phyloP scores from a whole-genome alignment of 2,888 invertebrate genomes.

The Oscheius sp. region DNA sequence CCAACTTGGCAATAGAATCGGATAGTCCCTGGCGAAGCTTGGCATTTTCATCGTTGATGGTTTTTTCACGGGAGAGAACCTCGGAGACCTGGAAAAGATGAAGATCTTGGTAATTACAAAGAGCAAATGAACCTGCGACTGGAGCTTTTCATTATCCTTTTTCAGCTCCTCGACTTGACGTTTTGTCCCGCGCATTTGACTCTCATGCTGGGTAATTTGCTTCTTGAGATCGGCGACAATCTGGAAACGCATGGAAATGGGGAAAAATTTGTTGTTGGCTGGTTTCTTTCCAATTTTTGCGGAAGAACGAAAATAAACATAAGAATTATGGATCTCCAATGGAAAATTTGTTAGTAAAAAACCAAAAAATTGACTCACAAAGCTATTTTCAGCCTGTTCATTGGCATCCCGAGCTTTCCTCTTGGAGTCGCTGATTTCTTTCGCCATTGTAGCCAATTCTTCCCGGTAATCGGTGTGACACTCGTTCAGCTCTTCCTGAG shows the following conservation, averaged over 20 bases:
- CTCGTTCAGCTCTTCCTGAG: conserved; percentile 36
- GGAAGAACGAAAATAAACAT: too few species aligned
- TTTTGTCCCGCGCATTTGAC: conserved; percentile 20
- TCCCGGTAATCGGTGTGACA: conserved; percentile 35
- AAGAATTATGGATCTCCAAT: too few species aligned
- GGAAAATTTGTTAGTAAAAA: too few species aligned
- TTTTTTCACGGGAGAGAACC: conserved; percentile 11
- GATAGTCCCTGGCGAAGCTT: conserved; percentile 43
- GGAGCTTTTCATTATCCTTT: conserved; percentile 42
- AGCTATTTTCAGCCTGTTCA: conserved; percentile 11
- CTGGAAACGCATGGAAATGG: conserved; percentile 3
- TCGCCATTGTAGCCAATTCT: conserved; percentile 39
- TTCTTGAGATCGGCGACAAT: conserved; percentile 11
- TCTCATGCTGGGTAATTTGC: conserved; percentile 30
- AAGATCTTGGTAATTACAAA: background rate
- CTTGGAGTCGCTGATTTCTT: conserved; percentile 43
- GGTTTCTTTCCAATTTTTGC: conserved; percentile 6
- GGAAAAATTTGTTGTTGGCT: background rate
- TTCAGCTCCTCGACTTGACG: conserved; percentile 44
- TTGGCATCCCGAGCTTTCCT: conserved; percentile 31
- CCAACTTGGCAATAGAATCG: conserved; percentile 53
- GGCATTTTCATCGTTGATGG: conserved; percentile 19
- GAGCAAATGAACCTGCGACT: conserved; percentile 35
- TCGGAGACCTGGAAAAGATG: background rate
- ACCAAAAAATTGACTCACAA: too few species aligned